A percentile compares a stretch with the other conserved stretches of the same genome.
Evolutionary conservation across 2,888 invertebrate species (phyloP).

Genomic region (Platynereis dumerilii): DNA sequence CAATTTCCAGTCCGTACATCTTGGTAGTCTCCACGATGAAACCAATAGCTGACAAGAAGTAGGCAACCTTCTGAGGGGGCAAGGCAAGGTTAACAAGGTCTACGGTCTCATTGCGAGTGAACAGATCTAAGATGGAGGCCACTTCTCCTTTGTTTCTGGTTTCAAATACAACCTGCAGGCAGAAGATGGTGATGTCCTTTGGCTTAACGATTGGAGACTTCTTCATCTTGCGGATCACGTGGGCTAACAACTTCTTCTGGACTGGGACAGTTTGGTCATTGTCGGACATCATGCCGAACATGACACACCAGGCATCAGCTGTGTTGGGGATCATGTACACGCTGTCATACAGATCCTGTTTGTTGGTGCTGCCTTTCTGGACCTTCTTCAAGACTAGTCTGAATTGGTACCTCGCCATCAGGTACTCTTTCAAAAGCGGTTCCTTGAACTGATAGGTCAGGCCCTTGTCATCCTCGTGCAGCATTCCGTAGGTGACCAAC

Average conservation of each 20-base stretch:
- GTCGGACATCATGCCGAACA: slow-evolving; percentile 29
- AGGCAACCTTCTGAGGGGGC: slow-evolving; percentile 21
- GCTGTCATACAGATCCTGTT: slow-evolving; percentile 20
- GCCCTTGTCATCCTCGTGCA: slow-evolving; percentile 8
- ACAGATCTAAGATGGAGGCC: slow-evolving; percentile 27
- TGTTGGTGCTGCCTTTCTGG: slow-evolving; percentile 1
- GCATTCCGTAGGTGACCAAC: slow-evolving; percentile 10
- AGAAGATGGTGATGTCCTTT: slow-evolving; percentile 31
- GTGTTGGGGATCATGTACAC: slow-evolving; percentile 28
- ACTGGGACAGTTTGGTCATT: slow-evolving; percentile 6
- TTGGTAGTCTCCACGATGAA: slow-evolving; percentile 30
- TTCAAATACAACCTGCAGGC: slow-evolving; percentile 35
- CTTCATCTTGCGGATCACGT: slow-evolving; percentile 28
- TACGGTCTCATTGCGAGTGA: slow-evolving; percentile 35
- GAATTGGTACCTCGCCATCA: slow-evolving; percentile 27
- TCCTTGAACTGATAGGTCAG: slow-evolving; percentile 29
- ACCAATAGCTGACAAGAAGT: slow-evolving; percentile 33
- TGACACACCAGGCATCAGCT: slow-evolving; percentile 35
- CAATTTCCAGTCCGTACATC: slow-evolving; percentile 34
- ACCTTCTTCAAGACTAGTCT: slow-evolving; percentile 16
- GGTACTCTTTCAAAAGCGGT: slow-evolving; percentile 23
- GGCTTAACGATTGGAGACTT: slow-evolving; percentile 22
- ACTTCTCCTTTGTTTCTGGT: slow-evolving; percentile 28
- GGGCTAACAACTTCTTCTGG: slow-evolving; percentile 21
- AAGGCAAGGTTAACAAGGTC: slow-evolving; percentile 23